Evolutionary conservation across 1,140 invertebrate species (phyloP).

Genomic region (Rhynchophorus ferrugineus): DNA sequence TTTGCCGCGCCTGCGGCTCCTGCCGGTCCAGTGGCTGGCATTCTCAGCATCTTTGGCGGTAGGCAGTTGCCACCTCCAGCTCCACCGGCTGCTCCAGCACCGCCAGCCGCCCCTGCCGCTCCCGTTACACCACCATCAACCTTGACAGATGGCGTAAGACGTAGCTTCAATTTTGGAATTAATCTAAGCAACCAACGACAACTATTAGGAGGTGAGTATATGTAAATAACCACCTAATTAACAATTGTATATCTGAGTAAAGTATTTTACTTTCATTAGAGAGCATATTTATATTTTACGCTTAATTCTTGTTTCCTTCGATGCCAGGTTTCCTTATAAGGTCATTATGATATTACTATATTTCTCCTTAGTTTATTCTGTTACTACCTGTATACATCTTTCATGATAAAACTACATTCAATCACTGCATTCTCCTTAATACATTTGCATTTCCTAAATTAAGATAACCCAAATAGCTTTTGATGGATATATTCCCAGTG

Average conservation of each 20-base stretch:
- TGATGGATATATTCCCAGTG: too few species aligned
- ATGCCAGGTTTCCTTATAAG: too few species aligned
- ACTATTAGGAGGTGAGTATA: slow-evolving; percentile 11
- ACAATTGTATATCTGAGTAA: not conserved
- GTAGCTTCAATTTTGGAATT: slow-evolving; percentile 14
- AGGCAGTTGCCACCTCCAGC: slow-evolving; percentile 9
- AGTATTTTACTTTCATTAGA: too few species aligned
- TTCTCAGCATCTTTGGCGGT: not conserved
- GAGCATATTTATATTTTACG: too few species aligned
- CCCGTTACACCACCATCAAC: slow-evolving; percentile 4
- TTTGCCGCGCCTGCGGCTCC: slow-evolving; percentile 10
- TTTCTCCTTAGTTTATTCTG: too few species aligned
- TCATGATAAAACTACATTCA: too few species aligned
- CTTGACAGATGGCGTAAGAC: slow-evolving; percentile 15
- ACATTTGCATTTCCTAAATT: too few species aligned
- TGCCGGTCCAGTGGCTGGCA: slow-evolving; percentile 3
- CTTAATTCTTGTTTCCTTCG: too few species aligned
- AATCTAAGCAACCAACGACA: slow-evolving; percentile 20
- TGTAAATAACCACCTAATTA: not conserved
- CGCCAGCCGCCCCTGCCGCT: slow-evolving; percentile 8
- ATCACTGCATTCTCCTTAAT: too few species aligned
- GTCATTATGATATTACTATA: too few species aligned
- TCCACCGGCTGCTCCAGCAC: slow-evolving; percentile 13
- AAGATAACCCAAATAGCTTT: too few species aligned
- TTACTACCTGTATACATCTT: too few species aligned